Evolutionary conservation across 2,113 vertebrate genomes (phyloP), one percentile per base, ranked within the genome.

Genomic region (Leptodactylus fuscus): DNA sequence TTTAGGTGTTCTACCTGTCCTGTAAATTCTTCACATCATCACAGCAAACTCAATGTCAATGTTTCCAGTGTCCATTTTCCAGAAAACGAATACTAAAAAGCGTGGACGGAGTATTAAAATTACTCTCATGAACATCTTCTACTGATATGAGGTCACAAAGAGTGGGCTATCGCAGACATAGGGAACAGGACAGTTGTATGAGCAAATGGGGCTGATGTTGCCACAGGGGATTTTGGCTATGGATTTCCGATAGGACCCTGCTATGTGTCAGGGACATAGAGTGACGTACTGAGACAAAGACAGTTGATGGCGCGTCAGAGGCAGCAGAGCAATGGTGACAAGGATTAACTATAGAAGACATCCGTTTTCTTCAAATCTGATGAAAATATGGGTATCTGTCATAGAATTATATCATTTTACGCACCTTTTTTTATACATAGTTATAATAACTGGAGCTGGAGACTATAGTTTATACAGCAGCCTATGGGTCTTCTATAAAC

Each of bases 51-150:
- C 84, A 81, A 86, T 81, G 38, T 86, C 84, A 73, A 81, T 73
- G 77, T 60, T 86, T 81, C 84, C 77, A 73, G 76, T 86, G 84
- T 86, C 84, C 84, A 86, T 81, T 86, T 86, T 86, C 84, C 84
- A 86, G 77, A 86, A 86, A 51, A 86, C 84, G 73, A 86, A 86
- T 4, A 86, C 84, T 53, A 86, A 55, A 24, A 86, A 86, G 27
- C 84, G 67, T 81, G 84, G 84, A 16, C 84, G 58, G 27, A 86
- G 84, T 24, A 86, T 86, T 48, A 86, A 51, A 15, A 86, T 81
- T 29, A 86, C 77, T 81, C 84, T 86, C 84, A 81, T 86, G 77
- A 86, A 81, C 84, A 86, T 86, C 65, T 80, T 86, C 77, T 67
- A 86, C 49, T 60, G 24, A 11, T 81, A 15, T 81, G 83, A 86